These are phyloP conservation scores for Hydrotaea diabolus DNA, from an alignment of 2,888 invertebrate species.

Conservation along the genomic window DNA sequence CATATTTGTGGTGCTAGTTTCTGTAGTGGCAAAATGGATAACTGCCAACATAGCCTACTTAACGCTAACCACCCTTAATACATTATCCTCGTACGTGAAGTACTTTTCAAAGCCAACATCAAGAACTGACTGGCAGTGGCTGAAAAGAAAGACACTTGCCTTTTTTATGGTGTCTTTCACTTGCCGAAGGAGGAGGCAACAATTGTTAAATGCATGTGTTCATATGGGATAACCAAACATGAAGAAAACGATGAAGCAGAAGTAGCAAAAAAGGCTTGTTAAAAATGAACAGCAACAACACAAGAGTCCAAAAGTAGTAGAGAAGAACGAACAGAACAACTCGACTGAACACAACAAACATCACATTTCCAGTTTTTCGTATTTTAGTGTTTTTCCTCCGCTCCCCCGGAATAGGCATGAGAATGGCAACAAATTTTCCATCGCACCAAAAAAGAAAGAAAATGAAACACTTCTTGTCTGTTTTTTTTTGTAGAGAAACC, in stretches of 20 bases:
- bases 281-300: conserved; percentile 30
- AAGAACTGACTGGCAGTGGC: conserved; percentile 11
- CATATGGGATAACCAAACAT: neutral
- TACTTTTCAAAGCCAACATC: conserved; percentile 8
- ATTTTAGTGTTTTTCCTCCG: neutral
- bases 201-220: conserved; percentile 27
- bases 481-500: neutral
- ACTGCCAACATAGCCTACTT: too few relatives aligned
- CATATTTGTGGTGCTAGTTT: too few relatives aligned
- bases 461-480: conserved; percentile 10
- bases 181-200: conserved; percentile 11
- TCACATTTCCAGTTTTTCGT: neutral
- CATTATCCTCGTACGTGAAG: neutral
- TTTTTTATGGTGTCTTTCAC: conserved; percentile 30
- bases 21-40: too few relatives aligned
- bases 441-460: too few relatives aligned
- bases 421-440: conserved; percentile 25
- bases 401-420: neutral
- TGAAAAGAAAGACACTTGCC: conserved; percentile 17
- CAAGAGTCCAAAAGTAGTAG: neutral
- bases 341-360: conserved; percentile 10
- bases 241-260: neutral
- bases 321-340: neutral
- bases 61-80: neutral
- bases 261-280: conserved; percentile 18